A percentile compares a stretch with the other conserved stretches of the same genome.
phyloP scores from a whole-genome alignment of 2,797 vertebrate species.

The Allobates femoralis region DNA sequence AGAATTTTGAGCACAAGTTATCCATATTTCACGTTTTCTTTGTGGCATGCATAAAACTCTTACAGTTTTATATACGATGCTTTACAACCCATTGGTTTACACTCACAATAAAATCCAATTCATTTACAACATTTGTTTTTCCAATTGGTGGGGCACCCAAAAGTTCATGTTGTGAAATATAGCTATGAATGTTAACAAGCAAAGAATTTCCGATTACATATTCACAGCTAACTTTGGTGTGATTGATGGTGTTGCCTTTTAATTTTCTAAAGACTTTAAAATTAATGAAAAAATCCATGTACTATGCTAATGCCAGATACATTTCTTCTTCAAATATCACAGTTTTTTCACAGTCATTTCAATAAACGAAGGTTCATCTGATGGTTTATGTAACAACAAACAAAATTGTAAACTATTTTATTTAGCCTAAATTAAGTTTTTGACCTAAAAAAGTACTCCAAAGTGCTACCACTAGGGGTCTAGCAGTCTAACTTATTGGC shows the following conservation, averaged over 20 bases:
- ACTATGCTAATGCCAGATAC: conserved; percentile 7
- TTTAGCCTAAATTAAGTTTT: too few species aligned
- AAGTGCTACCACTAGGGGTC: too few species aligned
- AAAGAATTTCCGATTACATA: conserved; percentile 41
- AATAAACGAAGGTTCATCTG: too few species aligned
- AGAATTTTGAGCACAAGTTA: conserved; percentile 23
- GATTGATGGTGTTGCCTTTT: neutral
- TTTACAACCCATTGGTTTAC: conserved; percentile 24
- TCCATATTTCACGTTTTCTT: conserved; percentile 24
- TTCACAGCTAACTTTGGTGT: conserved; percentile 26
- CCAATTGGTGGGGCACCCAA: conserved; percentile 17
- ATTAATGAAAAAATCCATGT: neutral
- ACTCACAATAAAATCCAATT: conserved; percentile 11
- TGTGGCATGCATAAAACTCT: conserved; percentile 22
- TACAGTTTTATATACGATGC: conserved; percentile 4
- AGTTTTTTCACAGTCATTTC: neutral
- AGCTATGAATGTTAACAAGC: conserved; percentile 23
- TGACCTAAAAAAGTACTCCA: too few species aligned
- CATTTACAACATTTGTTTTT: conserved; percentile 23
- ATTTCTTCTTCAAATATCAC: neutral
- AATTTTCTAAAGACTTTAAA: neutral
- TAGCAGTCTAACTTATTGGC: too few species aligned
- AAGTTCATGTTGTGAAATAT: conserved; percentile 19
- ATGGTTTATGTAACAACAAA: too few species aligned
- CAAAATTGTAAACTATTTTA: too few species aligned